These are phyloP conservation scores for Dendrolimus punctatus DNA, from an alignment of 1,140 invertebrate species.

Conservation along the genomic window DNA sequence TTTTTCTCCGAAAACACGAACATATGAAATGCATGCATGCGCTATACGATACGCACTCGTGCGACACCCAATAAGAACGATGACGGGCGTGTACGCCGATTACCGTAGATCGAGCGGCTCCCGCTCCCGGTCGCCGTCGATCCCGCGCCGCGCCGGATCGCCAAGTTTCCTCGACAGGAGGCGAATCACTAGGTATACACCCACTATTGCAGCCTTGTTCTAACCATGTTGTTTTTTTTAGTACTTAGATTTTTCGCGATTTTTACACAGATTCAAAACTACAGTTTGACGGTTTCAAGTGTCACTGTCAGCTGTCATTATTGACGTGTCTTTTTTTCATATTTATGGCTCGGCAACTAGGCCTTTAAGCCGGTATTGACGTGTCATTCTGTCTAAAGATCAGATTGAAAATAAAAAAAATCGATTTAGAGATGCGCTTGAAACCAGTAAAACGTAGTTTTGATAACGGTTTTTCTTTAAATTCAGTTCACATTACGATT, in stretches of 20 bases:
- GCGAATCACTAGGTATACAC: constrained; percentile 87
- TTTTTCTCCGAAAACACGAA: constrained; percentile 16
- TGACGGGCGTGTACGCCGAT: constrained; percentile 66
- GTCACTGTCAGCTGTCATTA: too few species aligned
- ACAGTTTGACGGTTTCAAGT: too few species aligned
- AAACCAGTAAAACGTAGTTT: too few species aligned
- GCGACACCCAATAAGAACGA: constrained; percentile 38
- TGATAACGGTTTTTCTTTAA: too few species aligned
- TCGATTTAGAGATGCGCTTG: too few species aligned
- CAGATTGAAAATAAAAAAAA: too few species aligned
- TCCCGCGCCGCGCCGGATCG: constrained; percentile 89
- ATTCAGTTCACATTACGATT: too few species aligned
- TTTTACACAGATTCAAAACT: too few species aligned
- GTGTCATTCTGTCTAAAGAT: too few species aligned
- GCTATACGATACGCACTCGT: constrained; percentile 8
- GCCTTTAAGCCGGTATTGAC: too few species aligned
- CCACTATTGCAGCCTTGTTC: constrained; percentile 7
- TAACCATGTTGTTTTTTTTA: not conserved
- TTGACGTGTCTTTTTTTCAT: too few species aligned
- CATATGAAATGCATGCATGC: constrained; percentile 31
- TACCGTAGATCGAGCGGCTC: constrained; percentile 68
- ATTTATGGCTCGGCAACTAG: too few species aligned
- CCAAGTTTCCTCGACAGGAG: constrained; percentile 92
- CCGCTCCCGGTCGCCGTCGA: constrained; percentile 86
- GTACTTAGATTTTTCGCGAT: not conserved